Evolutionary conservation across 2,888 invertebrate genomes (phyloP), one percentile per base, ranked within the genome.

Genomic region (Torymus auratus): DNA sequence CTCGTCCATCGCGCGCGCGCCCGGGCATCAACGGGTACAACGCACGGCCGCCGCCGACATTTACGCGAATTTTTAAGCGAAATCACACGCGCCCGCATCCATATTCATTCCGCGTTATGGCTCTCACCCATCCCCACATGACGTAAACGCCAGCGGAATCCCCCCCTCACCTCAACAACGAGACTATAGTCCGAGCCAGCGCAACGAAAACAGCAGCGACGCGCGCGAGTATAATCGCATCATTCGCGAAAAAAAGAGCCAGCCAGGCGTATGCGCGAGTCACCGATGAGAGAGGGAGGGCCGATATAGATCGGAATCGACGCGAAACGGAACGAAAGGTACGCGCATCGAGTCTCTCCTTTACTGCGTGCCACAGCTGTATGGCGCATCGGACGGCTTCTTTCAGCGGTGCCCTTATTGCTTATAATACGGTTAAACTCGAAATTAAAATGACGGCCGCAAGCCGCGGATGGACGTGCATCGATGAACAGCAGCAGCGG

Each of bases 391-490:
- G 28, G 28, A 2, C 4, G 28, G 28, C 55, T 15, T 17, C 11
- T 23, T 20, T 20, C 20, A 20, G 20, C 20, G 20, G 20, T 20
- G 20, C 20, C 20, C 20, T 20, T 20, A 20, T 20, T 1, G 20
- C 20, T 20, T 20, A 20, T 28, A 28, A 81, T 80, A 84, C 70
- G 84, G 83, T 82, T 82, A 83, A 62, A 84, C 86, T 85, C 85
- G 84, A 87, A 89, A 89, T 89, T 86, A 87, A 88, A 88, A 83
- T 85, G 88, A 88, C 86, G 86, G 87, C 85, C 84, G 84, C 84
- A 74, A 71, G 61, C 20, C 60, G 14, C 28, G 82, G 87, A 87
- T 84, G 87, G 88, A 88, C 85, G 87, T 88, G 88, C 89, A 88
- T 88, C 89, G 89, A 87, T 89, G 88, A 88, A 86, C 88, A 87